Conservation (phyloP, 1,140 invertebrate genomes). For the Drosophila yakuba region DNA sequence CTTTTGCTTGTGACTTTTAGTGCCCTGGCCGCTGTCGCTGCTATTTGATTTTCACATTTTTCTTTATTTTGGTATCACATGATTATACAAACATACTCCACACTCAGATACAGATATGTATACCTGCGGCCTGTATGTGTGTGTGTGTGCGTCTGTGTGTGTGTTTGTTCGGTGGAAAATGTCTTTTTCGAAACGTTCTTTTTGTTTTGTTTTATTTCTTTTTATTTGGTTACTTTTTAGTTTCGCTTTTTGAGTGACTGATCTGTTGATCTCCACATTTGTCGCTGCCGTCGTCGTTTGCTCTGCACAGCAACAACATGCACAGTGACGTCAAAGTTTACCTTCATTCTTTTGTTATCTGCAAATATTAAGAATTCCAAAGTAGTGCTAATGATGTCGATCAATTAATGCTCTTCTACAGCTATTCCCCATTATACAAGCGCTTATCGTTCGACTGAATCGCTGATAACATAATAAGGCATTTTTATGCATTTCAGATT, state of each 20-base stretch:
- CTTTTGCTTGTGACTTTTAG: slow-evolving; percentile 80
- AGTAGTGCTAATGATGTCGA: too few relatives aligned
- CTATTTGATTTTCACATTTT: slow-evolving; percentile 83
- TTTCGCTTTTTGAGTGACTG: slow-evolving; percentile 64
- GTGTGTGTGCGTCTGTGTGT: slow-evolving; percentile 15
- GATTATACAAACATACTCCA: slow-evolving; percentile 68
- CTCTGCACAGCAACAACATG: slow-evolving; percentile 16
- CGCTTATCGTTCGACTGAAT: background rate
- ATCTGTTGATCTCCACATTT: slow-evolving; percentile 78
- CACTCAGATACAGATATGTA: slow-evolving; percentile 6
- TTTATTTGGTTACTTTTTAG: slow-evolving; percentile 49
- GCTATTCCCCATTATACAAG: background rate
- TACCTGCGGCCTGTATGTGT: slow-evolving; percentile 13
- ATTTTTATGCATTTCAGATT: background rate
- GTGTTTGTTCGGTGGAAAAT: slow-evolving; percentile 52
- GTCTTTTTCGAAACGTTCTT: slow-evolving; percentile 62
- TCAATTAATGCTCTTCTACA: too few relatives aligned
- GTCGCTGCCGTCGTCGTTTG: slow-evolving; percentile 47
- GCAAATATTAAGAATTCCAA: slow-evolving; percentile 18
- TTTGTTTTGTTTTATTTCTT: slow-evolving; percentile 53
- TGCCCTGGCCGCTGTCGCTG: slow-evolving; percentile 67
- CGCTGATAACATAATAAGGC: background rate
- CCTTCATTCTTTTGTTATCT: slow-evolving; percentile 64
- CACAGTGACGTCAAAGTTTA: slow-evolving; percentile 53
- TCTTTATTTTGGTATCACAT: slow-evolving; percentile 83